Conservation (phyloP, 1,140 invertebrate genomes). For the Rhyacophila brunnea region DNA sequence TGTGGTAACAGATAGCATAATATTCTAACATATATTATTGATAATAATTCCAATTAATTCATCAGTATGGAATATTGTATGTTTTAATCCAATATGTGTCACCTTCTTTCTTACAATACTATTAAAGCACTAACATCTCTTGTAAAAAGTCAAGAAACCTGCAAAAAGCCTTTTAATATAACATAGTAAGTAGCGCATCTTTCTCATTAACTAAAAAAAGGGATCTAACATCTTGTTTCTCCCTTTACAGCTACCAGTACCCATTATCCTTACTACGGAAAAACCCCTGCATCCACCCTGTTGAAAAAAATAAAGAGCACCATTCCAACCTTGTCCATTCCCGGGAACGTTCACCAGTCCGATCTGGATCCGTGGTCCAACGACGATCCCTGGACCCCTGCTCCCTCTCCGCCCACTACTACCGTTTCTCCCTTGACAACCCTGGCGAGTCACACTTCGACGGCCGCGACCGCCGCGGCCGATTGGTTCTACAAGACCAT, state of each 20-base stretch:
- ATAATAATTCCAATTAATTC: too few relatives aligned
- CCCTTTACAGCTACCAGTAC: constrained; percentile 33
- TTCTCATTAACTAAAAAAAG: too few relatives aligned
- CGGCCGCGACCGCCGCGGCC: constrained; percentile 55
- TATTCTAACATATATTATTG: too few relatives aligned
- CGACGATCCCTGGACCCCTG: constrained; percentile 51
- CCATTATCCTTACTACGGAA: constrained; percentile 24
- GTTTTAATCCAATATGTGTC: too few relatives aligned
- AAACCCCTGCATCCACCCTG: constrained; percentile 25
- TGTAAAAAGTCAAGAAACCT: too few relatives aligned
- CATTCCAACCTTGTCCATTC: constrained; percentile 23
- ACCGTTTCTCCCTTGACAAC: constrained; percentile 47
- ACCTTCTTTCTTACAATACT: too few relatives aligned
- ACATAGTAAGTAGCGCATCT: too few relatives aligned
- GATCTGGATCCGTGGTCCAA: constrained; percentile 51
- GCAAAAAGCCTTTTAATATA: too few relatives aligned
- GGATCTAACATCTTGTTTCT: constrained; percentile 14
- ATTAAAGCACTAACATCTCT: too few relatives aligned
- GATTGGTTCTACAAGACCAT: constrained; percentile 51
- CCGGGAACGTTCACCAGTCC: constrained; percentile 34
- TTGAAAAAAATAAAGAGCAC: constrained; percentile 30
- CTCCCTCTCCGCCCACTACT: constrained; percentile 18
- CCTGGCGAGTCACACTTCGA: constrained; percentile 42
- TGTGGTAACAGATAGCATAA: too few relatives aligned
- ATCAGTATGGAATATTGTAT: too few relatives aligned